A percentile compares a stretch with the other conserved stretches of the same genome.
These are phyloP conservation scores for Hemicrepidius hirtus DNA, from an alignment of 2,888 invertebrate genomes.

Conservation along the genomic window DNA sequence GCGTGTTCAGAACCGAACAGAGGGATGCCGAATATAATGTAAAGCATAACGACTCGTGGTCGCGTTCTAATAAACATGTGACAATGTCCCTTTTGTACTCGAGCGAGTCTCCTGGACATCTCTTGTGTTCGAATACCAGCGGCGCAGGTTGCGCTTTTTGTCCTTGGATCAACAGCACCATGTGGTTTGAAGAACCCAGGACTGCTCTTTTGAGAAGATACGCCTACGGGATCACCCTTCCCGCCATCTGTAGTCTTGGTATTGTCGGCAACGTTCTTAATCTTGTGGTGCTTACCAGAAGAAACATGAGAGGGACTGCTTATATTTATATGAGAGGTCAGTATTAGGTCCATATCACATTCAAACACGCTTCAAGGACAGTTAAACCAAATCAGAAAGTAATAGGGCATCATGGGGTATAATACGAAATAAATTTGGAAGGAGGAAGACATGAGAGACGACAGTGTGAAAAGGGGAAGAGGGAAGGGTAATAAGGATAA, in stretches of 20 bases:
- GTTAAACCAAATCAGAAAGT: too few species aligned
- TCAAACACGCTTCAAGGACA: too few species aligned
- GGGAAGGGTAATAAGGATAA: too few species aligned
- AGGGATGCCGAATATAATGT: neutral
- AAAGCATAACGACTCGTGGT: neutral
- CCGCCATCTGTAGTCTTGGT: conserved; percentile 82
- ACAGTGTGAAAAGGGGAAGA: too few species aligned
- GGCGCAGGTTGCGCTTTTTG: conserved; percentile 66
- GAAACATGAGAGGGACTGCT: conserved; percentile 86
- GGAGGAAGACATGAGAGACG: too few species aligned
- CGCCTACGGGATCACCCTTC: conserved; percentile 81
- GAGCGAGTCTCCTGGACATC: conserved; percentile 67
- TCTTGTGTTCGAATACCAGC: conserved; percentile 65
- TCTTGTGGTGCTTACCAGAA: conserved; percentile 84
- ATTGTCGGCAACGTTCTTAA: conserved; percentile 87
- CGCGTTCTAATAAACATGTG: conserved; percentile 39
- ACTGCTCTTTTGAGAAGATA: conserved; percentile 76
- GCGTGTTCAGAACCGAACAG: conserved; percentile 20
- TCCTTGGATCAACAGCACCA: conserved; percentile 64
- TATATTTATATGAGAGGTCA: conserved; percentile 87
- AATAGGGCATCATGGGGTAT: too few species aligned
- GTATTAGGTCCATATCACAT: conserved; percentile 62
- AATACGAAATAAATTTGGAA: too few species aligned
- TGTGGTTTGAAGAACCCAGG: conserved; percentile 75
- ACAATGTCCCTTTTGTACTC: conserved; percentile 70